Evolutionary conservation across 2,888 invertebrate genomes (phyloP), one percentile per base, ranked within the genome.

Genomic region (Drosophila aldrichi): DNA sequence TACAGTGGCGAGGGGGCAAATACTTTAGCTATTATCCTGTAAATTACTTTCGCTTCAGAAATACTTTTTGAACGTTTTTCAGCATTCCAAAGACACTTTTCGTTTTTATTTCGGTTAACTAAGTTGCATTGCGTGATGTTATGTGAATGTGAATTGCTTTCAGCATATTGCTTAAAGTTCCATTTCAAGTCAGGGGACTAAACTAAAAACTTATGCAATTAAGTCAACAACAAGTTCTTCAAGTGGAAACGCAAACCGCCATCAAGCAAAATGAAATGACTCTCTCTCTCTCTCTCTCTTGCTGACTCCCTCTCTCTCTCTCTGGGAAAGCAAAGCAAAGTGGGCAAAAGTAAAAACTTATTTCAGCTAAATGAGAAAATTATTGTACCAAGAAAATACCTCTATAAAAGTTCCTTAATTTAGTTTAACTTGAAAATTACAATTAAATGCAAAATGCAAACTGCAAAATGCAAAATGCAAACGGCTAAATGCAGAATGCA

Each of bases 121-220:
- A 9, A 52, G 20, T 6, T 59, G 22, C 44, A 25, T 36, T 57
- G 16, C 52, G 22, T n/a, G n/a, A 10, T n/a, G 16, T 1, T 25
- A 16, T 25, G n/a, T 29, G 38, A 16, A 38, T 79, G 55, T 60
- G 56, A 70, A 81, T 57, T 69, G 59, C 78, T 73, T 59, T 72
- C 38, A 77, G 58, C 66, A 43, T 61, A 79, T 74, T 65, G 64
- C 43, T 58, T n/a, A 69, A 77, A 77, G 58, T 77, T 77, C 59
- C 32, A 54, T 62, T 68, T 60, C 48, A 63, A 58, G 61, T 67
- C 44, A 20, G 56, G 56, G 64, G 62, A 65, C 43, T 63, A 69
- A 81, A 69, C 74, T 62, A 38, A 64, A 78, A 79, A 79, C 78
- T 79, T 79, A 62, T 81, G 82, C 78, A 79, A 79, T 79, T 79